Conservation (phyloP, 2,888 invertebrate species). For the Acleris literana region DNA sequence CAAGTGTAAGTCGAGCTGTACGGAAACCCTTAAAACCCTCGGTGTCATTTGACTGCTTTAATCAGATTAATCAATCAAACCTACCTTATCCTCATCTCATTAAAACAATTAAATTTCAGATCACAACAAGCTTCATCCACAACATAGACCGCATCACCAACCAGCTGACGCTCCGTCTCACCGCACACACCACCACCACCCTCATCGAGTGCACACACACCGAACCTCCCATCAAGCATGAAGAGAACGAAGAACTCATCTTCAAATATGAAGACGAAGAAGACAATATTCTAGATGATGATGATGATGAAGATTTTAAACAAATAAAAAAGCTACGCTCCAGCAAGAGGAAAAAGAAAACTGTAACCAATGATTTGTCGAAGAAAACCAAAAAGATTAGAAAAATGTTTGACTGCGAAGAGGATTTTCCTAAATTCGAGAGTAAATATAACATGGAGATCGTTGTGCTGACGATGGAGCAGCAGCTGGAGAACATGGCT, state of each 20-base stretch:
- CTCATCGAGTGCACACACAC: conserved; percentile 12
- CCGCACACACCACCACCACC: not conserved
- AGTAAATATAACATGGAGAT: conserved; percentile 38
- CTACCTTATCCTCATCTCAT: too few species aligned
- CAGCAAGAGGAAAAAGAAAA: conserved; percentile 22
- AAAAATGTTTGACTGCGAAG: conserved; percentile 36
- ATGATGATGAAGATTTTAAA: not conserved
- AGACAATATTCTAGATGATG: not conserved
- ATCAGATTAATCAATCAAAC: too few species aligned
- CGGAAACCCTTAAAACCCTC: too few species aligned
- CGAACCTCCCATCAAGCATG: not conserved
- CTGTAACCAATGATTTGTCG: conserved; percentile 5
- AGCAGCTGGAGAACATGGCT: conserved; percentile 37
- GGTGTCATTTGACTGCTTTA: too few species aligned
- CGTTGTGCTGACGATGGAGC: conserved; percentile 32
- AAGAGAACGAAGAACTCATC: not conserved
- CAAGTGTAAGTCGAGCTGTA: too few species aligned
- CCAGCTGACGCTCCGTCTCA: not conserved
- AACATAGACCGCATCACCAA: conserved; percentile 7
- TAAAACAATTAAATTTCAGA: conserved; percentile 6
- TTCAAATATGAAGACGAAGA: conserved; percentile 22
- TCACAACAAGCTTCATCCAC: conserved; percentile 1
- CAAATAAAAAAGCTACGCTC: conserved; percentile 5
- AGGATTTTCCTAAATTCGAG: conserved; percentile 37
- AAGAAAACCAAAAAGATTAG: conserved; percentile 38